Evolutionary conservation across 2,113 vertebrate genomes (phyloP), one percentile per base, ranked within the genome.

Genomic region (Hydrochoerus hydrochaeris): DNA sequence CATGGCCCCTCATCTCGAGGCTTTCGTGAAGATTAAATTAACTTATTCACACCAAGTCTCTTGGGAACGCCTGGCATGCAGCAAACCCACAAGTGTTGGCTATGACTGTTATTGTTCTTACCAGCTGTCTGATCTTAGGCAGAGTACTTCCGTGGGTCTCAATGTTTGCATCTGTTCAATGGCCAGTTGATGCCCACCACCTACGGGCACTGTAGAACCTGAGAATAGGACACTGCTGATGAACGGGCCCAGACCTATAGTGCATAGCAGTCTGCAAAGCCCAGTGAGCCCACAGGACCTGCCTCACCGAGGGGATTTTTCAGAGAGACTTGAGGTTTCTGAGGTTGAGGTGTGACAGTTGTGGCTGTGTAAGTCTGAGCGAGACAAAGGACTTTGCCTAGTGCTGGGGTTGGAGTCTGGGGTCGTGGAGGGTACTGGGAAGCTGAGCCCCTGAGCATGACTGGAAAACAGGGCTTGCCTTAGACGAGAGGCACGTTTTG

Each of bases 11-110:
- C 49, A 77, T 10, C 5, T 32, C 63, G 3, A 41, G 44, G 46
- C 63, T 93, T 92, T 57, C 86, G 77, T 88, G 60, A 92, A 38
- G 26, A 94, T 87, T 85, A 80, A 49, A 94, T 87, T 85, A 80
- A 49, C 54, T 71, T 73, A 85, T 52, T 90, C 9, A 78, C 11
- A 10, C 81, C 35, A 96, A 95, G 41, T 67, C 57, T 85, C 71
- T 81, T 35, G 87, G 87, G 86, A 95, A 85, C 75, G 28, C 57
- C 71, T 92, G 28, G 57, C 62, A 77, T 24, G 0, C 35, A 65
- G 32, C 60, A 85, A 28, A n/a, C 14, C 62, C 44, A 44, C n/a
- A 67, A 38, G 28, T 78, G 71, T 82, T 88, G 54, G 67, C 69
- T 57, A 11, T 32, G 49, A 67, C 63, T 57, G 11, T 32, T 41